Conservation (phyloP, 2,113 vertebrate species). For the Tupaia tana region DNA sequence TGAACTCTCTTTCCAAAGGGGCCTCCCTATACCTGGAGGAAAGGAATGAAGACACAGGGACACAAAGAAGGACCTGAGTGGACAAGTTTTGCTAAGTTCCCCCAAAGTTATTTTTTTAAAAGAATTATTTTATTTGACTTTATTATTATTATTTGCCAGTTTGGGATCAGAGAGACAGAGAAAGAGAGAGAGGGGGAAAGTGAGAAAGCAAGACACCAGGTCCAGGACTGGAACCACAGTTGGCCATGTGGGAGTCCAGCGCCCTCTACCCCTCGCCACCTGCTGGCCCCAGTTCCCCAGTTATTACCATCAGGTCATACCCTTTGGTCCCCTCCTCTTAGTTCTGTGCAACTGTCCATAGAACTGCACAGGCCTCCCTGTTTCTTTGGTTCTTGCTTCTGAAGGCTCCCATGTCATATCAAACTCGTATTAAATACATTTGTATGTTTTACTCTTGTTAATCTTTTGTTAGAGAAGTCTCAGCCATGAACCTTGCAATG, state of each 20-base stretch:
- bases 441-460: not conserved
- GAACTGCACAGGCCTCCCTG: not conserved
- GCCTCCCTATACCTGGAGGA: not conserved
- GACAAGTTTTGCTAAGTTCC: not conserved
- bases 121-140: too few relatives aligned
- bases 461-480: not conserved
- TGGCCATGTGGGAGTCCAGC: too few relatives aligned
- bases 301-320: not conserved
- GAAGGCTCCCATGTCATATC: not conserved
- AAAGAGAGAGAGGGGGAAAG: too few relatives aligned
- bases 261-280: too few relatives aligned
- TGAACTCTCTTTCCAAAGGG: not conserved
- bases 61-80: not conserved
- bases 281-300: not conserved
- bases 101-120: too few relatives aligned
- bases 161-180: too few relatives aligned
- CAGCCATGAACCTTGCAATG: not conserved
- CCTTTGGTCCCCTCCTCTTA: not conserved
- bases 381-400: not conserved
- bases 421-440: not conserved
- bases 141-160: too few relatives aligned
- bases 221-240: too few relatives aligned
- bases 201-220: too few relatives aligned
- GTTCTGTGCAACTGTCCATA: not conserved
- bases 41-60: not conserved